phyloP scores from a whole-genome alignment of 2,797 vertebrate genomes.

The Karalla daura region DNA sequence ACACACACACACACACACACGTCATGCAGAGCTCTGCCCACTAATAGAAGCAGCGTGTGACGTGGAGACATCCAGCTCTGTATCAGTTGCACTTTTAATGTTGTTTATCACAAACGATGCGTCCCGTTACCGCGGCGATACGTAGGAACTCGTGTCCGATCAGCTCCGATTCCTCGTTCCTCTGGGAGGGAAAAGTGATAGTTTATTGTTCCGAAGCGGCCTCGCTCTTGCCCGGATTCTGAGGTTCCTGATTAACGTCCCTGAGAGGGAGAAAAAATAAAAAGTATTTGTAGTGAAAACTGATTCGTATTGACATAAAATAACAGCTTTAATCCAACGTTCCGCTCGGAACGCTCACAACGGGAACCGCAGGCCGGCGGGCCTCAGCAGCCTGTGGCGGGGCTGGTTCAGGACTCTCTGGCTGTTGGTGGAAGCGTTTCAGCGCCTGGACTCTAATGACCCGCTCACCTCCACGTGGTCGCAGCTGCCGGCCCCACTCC shows the following conservation, averaged over 20 bases:
- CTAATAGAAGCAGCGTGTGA: constrained; percentile 40
- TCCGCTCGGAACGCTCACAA: no score
- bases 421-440: constrained; percentile 13
- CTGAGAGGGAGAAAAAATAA: no score
- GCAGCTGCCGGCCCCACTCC: constrained; percentile 44
- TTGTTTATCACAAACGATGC: no score
- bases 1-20: neutral
- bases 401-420: no score
- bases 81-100: constrained; percentile 38
- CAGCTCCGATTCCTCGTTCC: no score
- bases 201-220: no score
- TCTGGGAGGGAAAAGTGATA: neutral
- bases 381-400: neutral
- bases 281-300: no score
- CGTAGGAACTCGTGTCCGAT: no score
- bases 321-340: neutral
- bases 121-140: constrained; percentile 7
- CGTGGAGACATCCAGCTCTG: constrained; percentile 13
- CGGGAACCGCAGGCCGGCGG: neutral
- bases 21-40: constrained; percentile 26
- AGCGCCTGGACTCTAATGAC: constrained; percentile 65
- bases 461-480: constrained; percentile 47
- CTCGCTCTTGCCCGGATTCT: no score
- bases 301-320: neutral
- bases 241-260: no score